Base-by-base conservation (phyloP, 2,113 vertebrate genomes). In the Cygnus atratus region DNA sequence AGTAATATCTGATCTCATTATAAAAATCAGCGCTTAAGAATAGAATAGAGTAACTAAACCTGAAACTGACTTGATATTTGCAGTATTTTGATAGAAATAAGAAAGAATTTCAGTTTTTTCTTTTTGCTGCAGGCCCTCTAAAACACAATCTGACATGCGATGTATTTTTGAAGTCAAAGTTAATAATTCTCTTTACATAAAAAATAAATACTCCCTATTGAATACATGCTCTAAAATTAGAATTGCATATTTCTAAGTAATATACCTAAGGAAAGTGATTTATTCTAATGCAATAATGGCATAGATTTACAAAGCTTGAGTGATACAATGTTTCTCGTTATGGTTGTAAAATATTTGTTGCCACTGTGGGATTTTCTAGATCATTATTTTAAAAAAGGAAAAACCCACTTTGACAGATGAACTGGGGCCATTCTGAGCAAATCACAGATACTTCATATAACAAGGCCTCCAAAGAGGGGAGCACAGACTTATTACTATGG, bases 321-420 rank as follows among this genome's bases (percentile, higher is more conserved):
- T 97, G 97, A 96, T 98, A 97, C 98, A 98, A 84, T 98, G 96
- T 97, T 98, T 97, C 98, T 98, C 97, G 95, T 98, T 98, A 98
- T 97, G 93, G 97, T 81, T 98, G 97, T 98, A 98, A 98, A 98
- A 98, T 98, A 98, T 98, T 98, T 99, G 98, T 98, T 93, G 98
- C 98, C 98, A 94, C 98, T 98, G 90, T 97, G 98, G 98, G 98
- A 98, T 98, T 98, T 98, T 98, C 98, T 98, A 98, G 99, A 99
- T 99, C 99, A 99, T 99, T 99, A 99, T 99, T 99, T 99, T 99
- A 98, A 99, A 98, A 98, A 98, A 99, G 97, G 98, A 98, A 99
- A 99, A 99, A 99, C 98, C 98, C 98, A 97, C 98, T 99, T 99
- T 99, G 99, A 99, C 99, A 99, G 99, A 99, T 99, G 99, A 99